Conservation (phyloP, 2,888 invertebrate genomes). For the Platycnemis pennipes region DNA sequence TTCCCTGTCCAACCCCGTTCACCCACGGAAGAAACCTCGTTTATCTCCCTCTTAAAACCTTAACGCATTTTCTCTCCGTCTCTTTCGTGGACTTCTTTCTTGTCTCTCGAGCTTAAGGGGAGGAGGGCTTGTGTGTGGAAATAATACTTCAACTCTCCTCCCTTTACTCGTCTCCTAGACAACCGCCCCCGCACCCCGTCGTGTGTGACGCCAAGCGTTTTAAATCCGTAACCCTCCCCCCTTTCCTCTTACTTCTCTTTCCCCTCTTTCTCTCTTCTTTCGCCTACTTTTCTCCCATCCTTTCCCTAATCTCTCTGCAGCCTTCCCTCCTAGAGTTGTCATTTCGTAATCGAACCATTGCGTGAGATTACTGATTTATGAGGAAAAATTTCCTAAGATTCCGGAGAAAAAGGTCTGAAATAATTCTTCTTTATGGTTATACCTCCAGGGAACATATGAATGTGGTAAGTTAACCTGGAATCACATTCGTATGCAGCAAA, state of each 20-base stretch:
- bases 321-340: too few relatives aligned
- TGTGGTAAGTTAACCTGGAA: too few relatives aligned
- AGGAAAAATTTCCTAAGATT: too few relatives aligned
- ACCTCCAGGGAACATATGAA: too few relatives aligned
- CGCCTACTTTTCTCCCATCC: too few relatives aligned
- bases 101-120: not conserved
- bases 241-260: not conserved
- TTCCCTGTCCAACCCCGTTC: not conserved
- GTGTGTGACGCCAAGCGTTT: conserved; percentile 52
- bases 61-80: not conserved
- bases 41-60: not conserved
- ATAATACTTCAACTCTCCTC: not conserved
- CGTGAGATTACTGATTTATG: too few relatives aligned
- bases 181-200: not conserved
- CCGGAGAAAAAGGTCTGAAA: too few relatives aligned
- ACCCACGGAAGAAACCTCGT: not conserved
- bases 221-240: conserved; percentile 17
- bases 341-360: too few relatives aligned
- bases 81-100: not conserved
- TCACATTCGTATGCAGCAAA: too few relatives aligned
- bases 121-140: conserved; percentile 47
- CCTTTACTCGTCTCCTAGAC: not conserved
- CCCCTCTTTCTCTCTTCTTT: not conserved
- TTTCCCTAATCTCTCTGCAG: too few relatives aligned
- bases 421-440: too few relatives aligned